These are phyloP conservation scores for Peromyscus aztecus DNA, from an alignment of 2,797 vertebrate genomes.

Conservation along the genomic window DNA sequence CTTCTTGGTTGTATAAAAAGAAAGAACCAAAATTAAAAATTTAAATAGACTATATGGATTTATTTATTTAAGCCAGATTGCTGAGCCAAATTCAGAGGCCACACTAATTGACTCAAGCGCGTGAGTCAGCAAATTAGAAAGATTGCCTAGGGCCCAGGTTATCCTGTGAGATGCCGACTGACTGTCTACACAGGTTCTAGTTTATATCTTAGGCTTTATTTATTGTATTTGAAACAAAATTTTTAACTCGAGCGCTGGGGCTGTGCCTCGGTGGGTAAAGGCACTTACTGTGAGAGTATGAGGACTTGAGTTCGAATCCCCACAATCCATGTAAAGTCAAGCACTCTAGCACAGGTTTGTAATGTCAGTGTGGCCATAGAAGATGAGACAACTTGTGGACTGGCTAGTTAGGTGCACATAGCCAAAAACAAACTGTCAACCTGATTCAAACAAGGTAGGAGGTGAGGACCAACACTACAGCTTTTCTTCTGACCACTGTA, in stretches of 20 bases:
- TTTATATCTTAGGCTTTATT: constrained; percentile 50
- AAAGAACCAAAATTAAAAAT: constrained; percentile 59
- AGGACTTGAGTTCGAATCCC: background rate
- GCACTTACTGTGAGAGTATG: background rate
- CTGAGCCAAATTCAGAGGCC: constrained; percentile 33
- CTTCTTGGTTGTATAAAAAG: background rate
- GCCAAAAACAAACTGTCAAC: background rate
- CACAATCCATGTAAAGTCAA: background rate
- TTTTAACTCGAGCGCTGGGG: background rate
- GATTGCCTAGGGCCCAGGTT: constrained; percentile 27
- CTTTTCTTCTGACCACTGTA: background rate
- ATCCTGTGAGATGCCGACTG: background rate
- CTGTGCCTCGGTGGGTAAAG: background rate
- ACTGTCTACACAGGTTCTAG: constrained; percentile 26
- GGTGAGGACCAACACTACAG: background rate
- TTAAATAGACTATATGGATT: constrained; percentile 48
- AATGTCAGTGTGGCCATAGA: background rate
- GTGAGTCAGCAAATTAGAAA: constrained; percentile 45
- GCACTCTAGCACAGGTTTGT: background rate
- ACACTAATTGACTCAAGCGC: constrained; percentile 51
- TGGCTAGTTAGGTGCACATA: too few species aligned
- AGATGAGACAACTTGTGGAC: background rate
- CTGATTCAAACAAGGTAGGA: background rate
- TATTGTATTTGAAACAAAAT: constrained; percentile 14
- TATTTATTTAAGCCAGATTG: constrained; percentile 52